These are phyloP conservation scores for Toxotes jaculatrix DNA, from an alignment of 2,113 vertebrate genomes.

Conservation along the genomic window DNA sequence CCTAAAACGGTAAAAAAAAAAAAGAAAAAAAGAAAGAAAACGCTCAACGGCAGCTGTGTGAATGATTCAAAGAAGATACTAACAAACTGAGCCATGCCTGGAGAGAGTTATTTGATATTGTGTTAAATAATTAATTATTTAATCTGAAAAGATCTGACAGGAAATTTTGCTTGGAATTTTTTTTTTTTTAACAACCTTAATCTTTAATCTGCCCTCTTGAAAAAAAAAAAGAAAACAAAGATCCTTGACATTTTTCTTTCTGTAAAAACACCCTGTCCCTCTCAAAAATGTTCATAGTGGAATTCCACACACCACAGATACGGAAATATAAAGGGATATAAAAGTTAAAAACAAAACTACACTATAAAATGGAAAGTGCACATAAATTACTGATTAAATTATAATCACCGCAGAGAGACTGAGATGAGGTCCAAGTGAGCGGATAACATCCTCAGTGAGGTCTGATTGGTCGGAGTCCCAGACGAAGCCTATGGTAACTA, in stretches of 20 bases:
- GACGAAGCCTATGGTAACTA: constrained; percentile 95
- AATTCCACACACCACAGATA: not conserved
- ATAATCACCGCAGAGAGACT: constrained; percentile 90
- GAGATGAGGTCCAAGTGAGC: constrained; percentile 90
- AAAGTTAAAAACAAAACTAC: not conserved
- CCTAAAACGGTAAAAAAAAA: not conserved
- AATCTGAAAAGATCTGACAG: not conserved
- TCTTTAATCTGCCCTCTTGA: not conserved
- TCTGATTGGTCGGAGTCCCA: constrained; percentile 98
- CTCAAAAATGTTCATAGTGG: not conserved
- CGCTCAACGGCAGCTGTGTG: constrained; percentile 17
- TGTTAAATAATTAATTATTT: not conserved
- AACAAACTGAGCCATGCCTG: constrained; percentile 1
- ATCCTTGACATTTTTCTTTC: not conserved
- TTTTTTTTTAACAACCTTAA: too few relatives aligned
- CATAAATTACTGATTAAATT: not conserved
- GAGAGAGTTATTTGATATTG: not conserved
- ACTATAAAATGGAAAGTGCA: not conserved
- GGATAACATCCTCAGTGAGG: constrained; percentile 92
- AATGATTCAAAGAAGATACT: constrained; percentile 18
- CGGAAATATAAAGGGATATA: not conserved
- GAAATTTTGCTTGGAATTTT: not conserved
- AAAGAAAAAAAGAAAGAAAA: not conserved
- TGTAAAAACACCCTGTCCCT: not conserved
- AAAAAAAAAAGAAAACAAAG: not conserved